These are phyloP conservation scores for Channa argus DNA, from an alignment of 2,113 vertebrate species.

Conservation along the genomic window DNA sequence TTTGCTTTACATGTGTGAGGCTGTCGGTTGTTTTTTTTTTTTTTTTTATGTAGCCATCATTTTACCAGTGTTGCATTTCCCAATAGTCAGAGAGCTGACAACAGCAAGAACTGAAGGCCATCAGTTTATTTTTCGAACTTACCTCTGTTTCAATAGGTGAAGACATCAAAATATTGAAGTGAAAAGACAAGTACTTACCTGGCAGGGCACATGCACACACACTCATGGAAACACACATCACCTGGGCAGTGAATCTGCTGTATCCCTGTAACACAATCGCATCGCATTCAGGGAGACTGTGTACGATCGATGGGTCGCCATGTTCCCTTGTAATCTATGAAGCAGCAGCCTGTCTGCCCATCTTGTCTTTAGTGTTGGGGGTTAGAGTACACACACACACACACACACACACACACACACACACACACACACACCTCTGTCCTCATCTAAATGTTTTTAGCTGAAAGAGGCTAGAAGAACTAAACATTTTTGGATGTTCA, in stretches of 20 bases:
- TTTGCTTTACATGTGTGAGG: no score
- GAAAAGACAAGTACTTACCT: no score
- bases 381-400: not conserved
- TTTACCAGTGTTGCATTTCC: no score
- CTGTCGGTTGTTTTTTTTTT: no score
- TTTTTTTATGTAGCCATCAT: no score
- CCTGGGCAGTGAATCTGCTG: slow-evolving; percentile 22
- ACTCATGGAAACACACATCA: not conserved
- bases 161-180: no score
- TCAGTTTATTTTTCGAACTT: no score
- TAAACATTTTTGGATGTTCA: not conserved
- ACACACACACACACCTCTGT: slow-evolving; percentile 1
- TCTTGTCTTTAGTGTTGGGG: slow-evolving; percentile 33
- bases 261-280: slow-evolving; percentile 60
- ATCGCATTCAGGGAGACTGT: slow-evolving; percentile 45
- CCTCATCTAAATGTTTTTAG: slow-evolving; percentile 23
- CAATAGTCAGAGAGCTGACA: no score
- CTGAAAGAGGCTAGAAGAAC: slow-evolving; percentile 11
- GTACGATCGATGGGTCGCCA: slow-evolving; percentile 66
- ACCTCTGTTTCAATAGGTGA: no score
- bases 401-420: not conserved
- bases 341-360: slow-evolving; percentile 49
- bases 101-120: no score
- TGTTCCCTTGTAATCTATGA: slow-evolving; percentile 70
- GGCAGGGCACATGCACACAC: not conserved